These are phyloP conservation scores for Pachyrhynchus sulphureomaculatus DNA, from an alignment of 1,140 invertebrate species.

Conservation along the genomic window DNA sequence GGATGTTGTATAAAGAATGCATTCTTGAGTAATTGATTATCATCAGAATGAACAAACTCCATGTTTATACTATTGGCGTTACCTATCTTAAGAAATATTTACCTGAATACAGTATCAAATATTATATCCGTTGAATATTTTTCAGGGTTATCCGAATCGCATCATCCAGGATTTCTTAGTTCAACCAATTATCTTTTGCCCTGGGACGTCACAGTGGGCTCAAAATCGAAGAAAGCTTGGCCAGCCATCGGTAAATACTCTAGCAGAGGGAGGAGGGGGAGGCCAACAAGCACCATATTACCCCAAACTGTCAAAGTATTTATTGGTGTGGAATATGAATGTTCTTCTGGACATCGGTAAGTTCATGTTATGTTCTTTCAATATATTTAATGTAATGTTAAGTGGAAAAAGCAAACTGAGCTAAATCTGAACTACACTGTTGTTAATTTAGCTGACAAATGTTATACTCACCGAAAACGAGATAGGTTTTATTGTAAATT, in stretches of 20 bases:
- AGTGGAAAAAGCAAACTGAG: background rate
- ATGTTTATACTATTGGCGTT: too few relatives aligned
- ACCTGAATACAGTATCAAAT: too few relatives aligned
- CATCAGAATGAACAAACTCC: too few relatives aligned
- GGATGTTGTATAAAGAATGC: too few relatives aligned
- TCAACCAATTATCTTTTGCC: constrained; percentile 91
- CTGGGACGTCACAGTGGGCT: constrained; percentile 85
- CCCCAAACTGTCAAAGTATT: constrained; percentile 89
- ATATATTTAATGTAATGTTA: background rate
- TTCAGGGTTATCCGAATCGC: constrained; percentile 69
- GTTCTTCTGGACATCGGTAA: constrained; percentile 78
- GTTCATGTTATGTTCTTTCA: background rate
- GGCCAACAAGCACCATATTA: constrained; percentile 49
- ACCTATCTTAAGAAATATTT: too few relatives aligned
- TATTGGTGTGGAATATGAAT: constrained; percentile 96
- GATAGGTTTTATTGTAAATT: too few relatives aligned
- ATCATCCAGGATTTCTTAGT: constrained; percentile 83
- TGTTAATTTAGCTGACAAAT: too few relatives aligned
- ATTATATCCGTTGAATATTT: too few relatives aligned
- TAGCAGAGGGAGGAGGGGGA: constrained; percentile 36
- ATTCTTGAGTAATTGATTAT: too few relatives aligned
- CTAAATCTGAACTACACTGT: too few relatives aligned
- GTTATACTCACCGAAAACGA: too few relatives aligned
- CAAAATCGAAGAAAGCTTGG: constrained; percentile 44
- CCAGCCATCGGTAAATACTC: constrained; percentile 38